phyloP scores from a whole-genome alignment of 2,888 invertebrate genomes.

The Protodeltote pygarga region DNA sequence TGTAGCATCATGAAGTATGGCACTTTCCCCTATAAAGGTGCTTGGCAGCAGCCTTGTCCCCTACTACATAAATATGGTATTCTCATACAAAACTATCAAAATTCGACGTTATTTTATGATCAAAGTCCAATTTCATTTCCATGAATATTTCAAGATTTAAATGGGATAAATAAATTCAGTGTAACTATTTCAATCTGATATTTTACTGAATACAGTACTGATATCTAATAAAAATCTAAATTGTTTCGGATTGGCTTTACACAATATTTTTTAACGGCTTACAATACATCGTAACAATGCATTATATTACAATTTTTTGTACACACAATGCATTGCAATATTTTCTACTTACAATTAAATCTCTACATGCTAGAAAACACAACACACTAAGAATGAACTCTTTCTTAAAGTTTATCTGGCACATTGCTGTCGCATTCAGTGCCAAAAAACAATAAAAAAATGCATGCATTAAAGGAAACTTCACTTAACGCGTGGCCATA shows the following conservation, averaged over 20 bases:
- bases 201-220: slow-evolving; percentile 10
- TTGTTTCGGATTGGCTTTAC: background rate
- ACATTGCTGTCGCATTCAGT: slow-evolving; percentile 45
- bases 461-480: slow-evolving; percentile 71
- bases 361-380: background rate
- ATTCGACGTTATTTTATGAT: no score
- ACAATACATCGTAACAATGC: no score
- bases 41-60: no score
- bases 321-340: no score
- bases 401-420: slow-evolving; percentile 44
- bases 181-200: slow-evolving; percentile 10
- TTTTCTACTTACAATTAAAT: slow-evolving; percentile 1
- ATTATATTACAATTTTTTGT: no score
- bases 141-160: background rate
- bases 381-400: background rate
- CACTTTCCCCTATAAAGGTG: no score
- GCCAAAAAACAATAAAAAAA: slow-evolving; percentile 74
- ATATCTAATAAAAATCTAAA: slow-evolving; percentile 9
- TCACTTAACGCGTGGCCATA: slow-evolving; percentile 79
- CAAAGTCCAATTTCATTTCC: no score
- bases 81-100: no score
- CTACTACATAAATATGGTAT: no score
- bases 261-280: no score
- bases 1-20: no score
- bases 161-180: slow-evolving; percentile 11